phyloP scores from a whole-genome alignment of 2,888 invertebrate genomes.

The Diplolepis rosae region DNA sequence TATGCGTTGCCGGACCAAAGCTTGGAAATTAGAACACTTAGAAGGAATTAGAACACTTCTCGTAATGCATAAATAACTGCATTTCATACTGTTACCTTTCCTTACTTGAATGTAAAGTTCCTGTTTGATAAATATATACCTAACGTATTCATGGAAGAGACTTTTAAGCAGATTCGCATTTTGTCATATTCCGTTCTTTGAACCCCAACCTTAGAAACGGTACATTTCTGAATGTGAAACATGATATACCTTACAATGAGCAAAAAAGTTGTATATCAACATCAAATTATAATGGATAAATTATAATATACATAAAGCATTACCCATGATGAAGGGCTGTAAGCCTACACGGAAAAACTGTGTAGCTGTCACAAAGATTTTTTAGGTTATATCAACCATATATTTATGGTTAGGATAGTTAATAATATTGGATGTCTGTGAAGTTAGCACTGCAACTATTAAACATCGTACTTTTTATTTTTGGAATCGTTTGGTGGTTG shows the following conservation, averaged over 20 bases:
- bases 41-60: constrained; percentile 47
- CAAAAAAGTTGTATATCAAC: background rate
- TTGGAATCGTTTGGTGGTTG: too few species aligned
- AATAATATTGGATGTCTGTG: too few species aligned
- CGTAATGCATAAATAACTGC: constrained; percentile 41
- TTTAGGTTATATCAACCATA: too few species aligned
- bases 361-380: too few species aligned
- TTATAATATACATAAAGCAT: too few species aligned
- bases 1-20: constrained; percentile 33
- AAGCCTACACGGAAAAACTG: too few species aligned
- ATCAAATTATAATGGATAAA: too few species aligned
- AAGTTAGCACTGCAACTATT: too few species aligned
- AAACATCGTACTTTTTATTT: too few species aligned
- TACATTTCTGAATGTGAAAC: constrained; percentile 4
- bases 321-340: too few species aligned
- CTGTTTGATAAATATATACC: background rate
- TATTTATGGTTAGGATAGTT: too few species aligned
- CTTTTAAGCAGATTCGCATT: background rate
- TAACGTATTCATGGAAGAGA: background rate
- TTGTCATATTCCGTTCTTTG: constrained; percentile 18
- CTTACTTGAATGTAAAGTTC: background rate
- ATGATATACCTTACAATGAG: background rate
- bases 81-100: background rate
- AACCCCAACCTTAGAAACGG: constrained; percentile 1
- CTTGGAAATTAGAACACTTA: constrained; percentile 48